A percentile compares a stretch with the other conserved stretches of the same genome.
Evolutionary conservation across 2,797 vertebrate species (phyloP).

Genomic region (Bovichtus diacanthus): DNA sequence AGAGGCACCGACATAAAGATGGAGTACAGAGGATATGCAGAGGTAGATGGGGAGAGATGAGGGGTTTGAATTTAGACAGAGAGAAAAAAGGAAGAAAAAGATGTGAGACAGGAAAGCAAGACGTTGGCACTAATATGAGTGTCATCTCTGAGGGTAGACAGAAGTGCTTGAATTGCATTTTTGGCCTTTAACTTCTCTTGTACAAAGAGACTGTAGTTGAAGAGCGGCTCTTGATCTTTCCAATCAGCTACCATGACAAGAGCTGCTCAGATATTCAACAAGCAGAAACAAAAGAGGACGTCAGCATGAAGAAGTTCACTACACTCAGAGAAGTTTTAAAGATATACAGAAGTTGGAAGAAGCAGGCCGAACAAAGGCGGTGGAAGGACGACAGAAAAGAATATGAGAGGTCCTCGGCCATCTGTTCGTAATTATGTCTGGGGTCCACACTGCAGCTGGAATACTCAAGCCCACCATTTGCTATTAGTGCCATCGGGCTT

Average conservation of each 20-base stretch:
- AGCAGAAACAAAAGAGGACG: conserved; percentile 70
- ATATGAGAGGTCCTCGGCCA: conserved; percentile 58
- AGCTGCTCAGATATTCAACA: conserved; percentile 76
- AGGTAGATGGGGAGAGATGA: conserved; percentile 68
- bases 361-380: conserved; percentile 55
- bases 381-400: conserved; percentile 34
- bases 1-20: conserved; percentile 70
- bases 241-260: conserved; percentile 75
- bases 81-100: conserved; percentile 39
- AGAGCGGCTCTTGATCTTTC: conserved; percentile 76
- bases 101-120: conserved; percentile 69
- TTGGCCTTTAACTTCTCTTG: conserved; percentile 69
- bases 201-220: conserved; percentile 64
- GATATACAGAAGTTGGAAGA: conserved; percentile 54
- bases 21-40: conserved; percentile 69
- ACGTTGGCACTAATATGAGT: conserved; percentile 65
- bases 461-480: conserved; percentile 51
- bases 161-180: conserved; percentile 81
- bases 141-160: conserved; percentile 71
- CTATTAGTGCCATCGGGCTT: conserved; percentile 9
- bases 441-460: conserved; percentile 57
- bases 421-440: conserved; percentile 70
- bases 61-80: conserved; percentile 61
- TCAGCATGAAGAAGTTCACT: conserved; percentile 69
- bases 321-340: conserved; percentile 61